Base-by-base conservation (phyloP, 2,113 vertebrate genomes). In the Copsychus sechellarum region DNA sequence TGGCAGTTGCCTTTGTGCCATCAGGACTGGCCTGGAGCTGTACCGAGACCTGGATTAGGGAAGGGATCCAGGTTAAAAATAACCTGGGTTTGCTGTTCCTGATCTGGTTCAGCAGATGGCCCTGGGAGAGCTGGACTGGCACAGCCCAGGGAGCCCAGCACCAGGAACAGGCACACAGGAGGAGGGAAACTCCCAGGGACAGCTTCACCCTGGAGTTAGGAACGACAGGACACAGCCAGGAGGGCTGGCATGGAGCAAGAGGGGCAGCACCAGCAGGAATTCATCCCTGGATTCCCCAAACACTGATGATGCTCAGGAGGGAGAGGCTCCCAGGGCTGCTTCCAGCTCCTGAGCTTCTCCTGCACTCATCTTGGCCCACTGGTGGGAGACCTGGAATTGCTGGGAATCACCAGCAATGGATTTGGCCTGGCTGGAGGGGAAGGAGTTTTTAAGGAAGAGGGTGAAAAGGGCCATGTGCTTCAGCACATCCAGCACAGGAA, bases 91-190 rank as follows among this genome's bases (percentile, higher is more conserved):
- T 51, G 84, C 58, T 81, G 20, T 22, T 90, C 61, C 61, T 53
- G 61, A 70, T 40, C 87, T 78, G 87, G 25, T 58, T 95, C 76
- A 42, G 48, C 92, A 86, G 54, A 48, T 70, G 84, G 85, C 65
- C 20, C 42, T 50, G 31, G 4, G 50, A 24, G 11, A 89, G 74
- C 23, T 19, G 69, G 21, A 92, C 38, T 8, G 0, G 88, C 78
- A 50, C 19, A 43, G 33, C 9, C 9, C 26, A 22, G 65, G 60
- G 33, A 81, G 81, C 60, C 15, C 61, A 14, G 90, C 31, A 17
- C 36, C 0, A 1, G 76, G 71, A 86, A 71, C 34, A 51, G 54
- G 54, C 34, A 13, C 47, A 31, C 58, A 33, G 62, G 29, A 56
- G 65, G 25, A 90, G 50, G 6, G 54, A 48, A 36, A 12, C 7